A percentile compares a stretch with the other conserved stretches of the same genome.
Evolutionary conservation across 2,797 vertebrate species (phyloP).

Genomic region (Trachurus trachurus): DNA sequence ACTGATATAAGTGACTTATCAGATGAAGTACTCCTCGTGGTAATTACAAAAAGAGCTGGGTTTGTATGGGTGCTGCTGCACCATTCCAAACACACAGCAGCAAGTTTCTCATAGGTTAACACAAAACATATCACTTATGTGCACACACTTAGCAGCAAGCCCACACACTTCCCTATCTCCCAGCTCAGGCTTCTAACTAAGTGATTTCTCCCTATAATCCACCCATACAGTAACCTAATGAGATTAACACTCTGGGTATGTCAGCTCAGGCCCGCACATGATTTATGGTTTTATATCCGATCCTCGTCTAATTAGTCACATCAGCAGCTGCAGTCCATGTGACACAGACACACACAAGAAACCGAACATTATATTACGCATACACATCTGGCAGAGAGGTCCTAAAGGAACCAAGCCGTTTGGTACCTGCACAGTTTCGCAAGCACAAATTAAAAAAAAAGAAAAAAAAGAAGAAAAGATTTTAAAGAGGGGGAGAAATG

Average conservation of each 20-base stretch:
- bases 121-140: conserved; percentile 26
- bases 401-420: conserved; percentile 14
- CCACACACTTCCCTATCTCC: conserved; percentile 53
- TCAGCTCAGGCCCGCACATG: conserved; percentile 66
- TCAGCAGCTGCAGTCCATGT: conserved; percentile 43
- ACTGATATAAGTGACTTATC: conserved; percentile 41
- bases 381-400: conserved; percentile 36
- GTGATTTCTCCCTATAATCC: conserved; percentile 80
- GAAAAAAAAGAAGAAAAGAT: not conserved
- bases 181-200: conserved; percentile 67
- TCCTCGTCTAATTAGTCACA: conserved; percentile 79
- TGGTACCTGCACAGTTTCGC: conserved; percentile 17
- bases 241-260: conserved; percentile 74
- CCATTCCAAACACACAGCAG: conserved; percentile 21
- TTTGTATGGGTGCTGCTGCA: conserved; percentile 28
- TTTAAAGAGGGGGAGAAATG: conserved; percentile 21
- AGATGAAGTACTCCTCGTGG: conserved; percentile 26
- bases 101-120: conserved; percentile 19
- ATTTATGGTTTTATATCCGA: conserved; percentile 83
- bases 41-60: conserved; percentile 37
- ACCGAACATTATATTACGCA: not conserved
- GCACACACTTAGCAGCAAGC: conserved; percentile 26
- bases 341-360: not conserved
- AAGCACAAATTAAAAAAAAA: not conserved
- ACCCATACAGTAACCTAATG: conserved; percentile 76